Base-by-base conservation (phyloP, 2,113 vertebrate genomes). In the Dendrocopos noguchii region DNA sequence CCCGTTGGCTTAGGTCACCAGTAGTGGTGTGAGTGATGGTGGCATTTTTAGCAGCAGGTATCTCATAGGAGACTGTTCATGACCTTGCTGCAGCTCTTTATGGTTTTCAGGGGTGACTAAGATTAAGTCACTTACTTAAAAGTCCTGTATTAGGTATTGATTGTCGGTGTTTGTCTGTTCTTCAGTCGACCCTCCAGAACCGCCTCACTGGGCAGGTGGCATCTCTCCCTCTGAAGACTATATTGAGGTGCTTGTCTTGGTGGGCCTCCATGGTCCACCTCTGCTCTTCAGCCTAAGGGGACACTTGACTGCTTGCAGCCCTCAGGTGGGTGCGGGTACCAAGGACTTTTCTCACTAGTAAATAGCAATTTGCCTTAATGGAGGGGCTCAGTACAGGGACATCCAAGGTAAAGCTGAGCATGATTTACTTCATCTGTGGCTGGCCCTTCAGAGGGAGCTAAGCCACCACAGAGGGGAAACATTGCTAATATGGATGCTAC, bases 371-470 rank as follows among this genome's bases (percentile, higher is more conserved):
- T 88, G 28, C 76, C 57, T 71, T 78, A 78, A 74, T 60, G 34
- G 64, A 89, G 46, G 2, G 55, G 14, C 39, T 67, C 17, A 75
- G 36, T 52, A 29, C 60, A 84, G 63, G 28, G 50, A 90, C 77
- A 87, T 8, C 36, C 1, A 0, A 77, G 60, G 47, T 65, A 46
- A 60, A 14, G 20, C 42, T 75, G 27, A 68, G 63, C n/a, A 12
- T 67, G 79, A 94, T 95, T 91, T 88, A 88, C 65, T 91, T 63
- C 42, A 47, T 31, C 68, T 80, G 68, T 90, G 65, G 14, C 28
- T 80, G 80, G 42, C 76, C 65, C 68, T 86, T 95, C 70, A 2
- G 20, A 90, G 76, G 68, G 65, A 90, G 33, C 56, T 74, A 70
- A 71, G 52, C 25, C 88, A 88, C 79, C 4, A 2, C 36, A 53